Evolutionary conservation across 2,888 invertebrate genomes (phyloP), one percentile per base, ranked within the genome.

Genomic region (Nymphalis c-album): DNA sequence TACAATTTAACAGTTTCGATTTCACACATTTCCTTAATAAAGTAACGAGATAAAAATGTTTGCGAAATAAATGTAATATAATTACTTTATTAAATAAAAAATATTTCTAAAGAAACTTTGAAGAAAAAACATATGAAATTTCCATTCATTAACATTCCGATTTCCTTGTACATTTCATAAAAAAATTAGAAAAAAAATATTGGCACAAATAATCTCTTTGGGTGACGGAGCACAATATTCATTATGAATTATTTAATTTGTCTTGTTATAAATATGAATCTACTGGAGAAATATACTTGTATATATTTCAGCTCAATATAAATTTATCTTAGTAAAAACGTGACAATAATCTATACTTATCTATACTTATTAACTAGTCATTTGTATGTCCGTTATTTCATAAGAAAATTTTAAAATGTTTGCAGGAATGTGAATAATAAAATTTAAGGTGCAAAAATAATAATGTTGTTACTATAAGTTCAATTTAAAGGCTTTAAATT

Each of bases 321-420:
- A 61, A 64, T 16, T 46, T 47, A 46, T 55, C 31, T 47, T 45
- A 65, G 53, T 31, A 31, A 35, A 51, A 46, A 65, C 45, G 47
- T 53, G 60, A 16, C 55, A 40, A 35, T 67, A 48, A 50, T 67
- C 50, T 47, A 20, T 47, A 16, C 59, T 59, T 59, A 58, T 58
- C 26, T 22, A 35, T 58, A 17, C 18, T 7, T 59, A 59, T 10
- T 20, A 47, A 47, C 17, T 18, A 47, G 20, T 40, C 26, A 47
- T 17, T 60, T 16, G 4, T 47, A 18, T 57, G 35, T 57, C n/a
- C 40, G 13, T 40, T 40, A 40, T 13, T 13, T 40, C 40, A 40
- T 40, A 40, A 40, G 40, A 40, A 40, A 40, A 10, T 13, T 13
- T 40, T 40, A 4, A 1, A 40, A 40, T 13, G 13, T 2, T 40